A percentile compares a stretch with the other conserved stretches of the same genome.
Conservation (phyloP, 2,797 vertebrate species). For the Poeciliopsis gracilis region DNA sequence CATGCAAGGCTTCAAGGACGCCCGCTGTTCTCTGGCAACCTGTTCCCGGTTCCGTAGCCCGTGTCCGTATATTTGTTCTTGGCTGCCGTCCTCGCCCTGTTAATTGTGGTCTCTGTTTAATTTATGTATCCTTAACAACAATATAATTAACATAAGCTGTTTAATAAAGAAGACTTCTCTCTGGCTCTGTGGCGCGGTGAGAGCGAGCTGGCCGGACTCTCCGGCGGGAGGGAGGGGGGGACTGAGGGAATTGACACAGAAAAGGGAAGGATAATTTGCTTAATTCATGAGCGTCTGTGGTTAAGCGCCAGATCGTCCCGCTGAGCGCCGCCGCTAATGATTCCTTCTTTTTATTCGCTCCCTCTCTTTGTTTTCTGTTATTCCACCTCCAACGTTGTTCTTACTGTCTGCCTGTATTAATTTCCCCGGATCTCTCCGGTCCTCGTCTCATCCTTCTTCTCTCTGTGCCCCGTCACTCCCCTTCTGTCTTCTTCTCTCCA, state of each 20-base stretch:
- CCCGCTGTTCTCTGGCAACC: constrained; percentile 71
- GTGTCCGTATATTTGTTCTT: constrained; percentile 75
- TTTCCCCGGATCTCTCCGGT: constrained; percentile 47
- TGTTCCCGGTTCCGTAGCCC: constrained; percentile 61
- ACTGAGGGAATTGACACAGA: constrained; percentile 74
- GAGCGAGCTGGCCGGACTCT: constrained; percentile 58
- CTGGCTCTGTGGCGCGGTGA: constrained; percentile 62
- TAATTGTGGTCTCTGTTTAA: constrained; percentile 78
- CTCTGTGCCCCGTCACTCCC: constrained; percentile 55
- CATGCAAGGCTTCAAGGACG: constrained; percentile 72
- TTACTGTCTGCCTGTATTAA: constrained; percentile 48
- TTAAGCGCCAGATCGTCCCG: constrained; percentile 77
- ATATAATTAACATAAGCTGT: constrained; percentile 80
- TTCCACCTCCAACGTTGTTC: constrained; percentile 50
- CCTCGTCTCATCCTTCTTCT: constrained; percentile 50
- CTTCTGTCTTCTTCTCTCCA: constrained; percentile 63
- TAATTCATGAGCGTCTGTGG: constrained; percentile 81
- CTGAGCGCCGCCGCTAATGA: constrained; percentile 72
- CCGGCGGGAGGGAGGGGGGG: constrained; percentile 42
- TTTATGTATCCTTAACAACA: constrained; percentile 77
- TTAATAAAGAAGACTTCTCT: constrained; percentile 66
- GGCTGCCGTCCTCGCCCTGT: constrained; percentile 75
- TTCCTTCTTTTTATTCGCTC: constrained; percentile 37
- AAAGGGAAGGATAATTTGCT: constrained; percentile 80
- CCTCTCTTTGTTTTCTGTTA: constrained; percentile 56